These are phyloP conservation scores for Etheostoma cragini DNA, from an alignment of 2,113 vertebrate species.

Conservation along the genomic window DNA sequence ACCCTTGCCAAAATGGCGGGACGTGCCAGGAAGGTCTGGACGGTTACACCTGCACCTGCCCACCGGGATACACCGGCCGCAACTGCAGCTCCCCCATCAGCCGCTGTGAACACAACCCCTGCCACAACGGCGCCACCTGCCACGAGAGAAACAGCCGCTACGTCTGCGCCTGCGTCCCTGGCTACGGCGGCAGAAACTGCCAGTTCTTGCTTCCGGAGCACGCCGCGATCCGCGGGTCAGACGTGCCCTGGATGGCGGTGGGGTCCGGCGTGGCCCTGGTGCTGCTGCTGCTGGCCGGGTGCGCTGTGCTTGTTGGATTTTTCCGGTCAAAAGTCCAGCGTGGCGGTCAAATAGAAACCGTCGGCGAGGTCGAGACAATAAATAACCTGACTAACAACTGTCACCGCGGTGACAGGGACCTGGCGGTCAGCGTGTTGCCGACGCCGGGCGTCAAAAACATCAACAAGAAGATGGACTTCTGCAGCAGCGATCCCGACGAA, in stretches of 20 bases:
- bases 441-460: conserved; percentile 95
- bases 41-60: conserved; percentile 93
- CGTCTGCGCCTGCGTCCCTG: conserved; percentile 91
- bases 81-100: conserved; percentile 94
- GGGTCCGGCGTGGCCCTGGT: conserved; percentile 92
- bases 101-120: conserved; percentile 93
- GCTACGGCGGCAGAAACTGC: conserved; percentile 95
- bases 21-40: conserved; percentile 92
- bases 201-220: conserved; percentile 95
- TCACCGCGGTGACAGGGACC: conserved; percentile 91
- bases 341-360: conserved; percentile 82
- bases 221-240: conserved; percentile 74
- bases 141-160: conserved; percentile 93
- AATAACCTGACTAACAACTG: conserved; percentile 96
- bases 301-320: conserved; percentile 89
- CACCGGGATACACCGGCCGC: conserved; percentile 92
- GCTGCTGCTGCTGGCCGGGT: conserved; percentile 91
- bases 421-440: conserved; percentile 87
- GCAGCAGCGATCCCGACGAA: conserved; percentile 88
- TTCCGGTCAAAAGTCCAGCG: conserved; percentile 90
- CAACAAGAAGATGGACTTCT: conserved; percentile 96
- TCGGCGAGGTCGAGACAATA: conserved; percentile 92
- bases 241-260: conserved; percentile 95
- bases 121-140: conserved; percentile 98
- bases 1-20: conserved; percentile 92